Base-by-base conservation (phyloP, 2,113 vertebrate genomes). In the Elgaria multicarinata region DNA sequence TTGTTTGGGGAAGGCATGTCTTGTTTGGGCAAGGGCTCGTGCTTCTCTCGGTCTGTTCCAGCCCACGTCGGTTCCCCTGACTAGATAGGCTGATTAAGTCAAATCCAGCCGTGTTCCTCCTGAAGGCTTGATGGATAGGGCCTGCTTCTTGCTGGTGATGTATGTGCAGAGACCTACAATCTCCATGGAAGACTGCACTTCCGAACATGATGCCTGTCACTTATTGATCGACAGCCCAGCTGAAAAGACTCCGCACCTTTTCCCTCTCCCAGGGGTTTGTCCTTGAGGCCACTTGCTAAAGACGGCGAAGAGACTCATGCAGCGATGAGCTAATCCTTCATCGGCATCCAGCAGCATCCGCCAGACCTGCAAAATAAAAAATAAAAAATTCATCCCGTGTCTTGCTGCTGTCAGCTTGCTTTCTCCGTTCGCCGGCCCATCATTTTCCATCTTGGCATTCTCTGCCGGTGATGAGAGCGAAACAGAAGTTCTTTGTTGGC, bases 171-270 rank as follows among this genome's bases (percentile, higher is more conserved):
- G 0, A 53, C 10, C n/a, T 36, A n/a, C 89, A 0, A 39, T 79
- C 55, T 85, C 62, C 89, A 85, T 74, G 69, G 58, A n/a, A 87
- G 28, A 72, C 79, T 91, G 83, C 72, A 26, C 85, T 85, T 81
- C 90, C 1, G 0, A 50, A 75, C 77, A 20, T 78, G 81, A 69
- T 62, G n/a, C 42, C 36, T 86, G 78, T 50, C 83, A 39, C 31
- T 75, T 53, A 82, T 76, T 91, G 64, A 31, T 77, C 16, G 0
- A 71, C 64, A 0, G 0, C 2, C 79, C 20, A 3, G 53, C 53
- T 36, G 50, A 33, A 67, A 24, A n/a, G 78, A 36, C 79, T 83
- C 39, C 13, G 20, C 53, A 58, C 36, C 36, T 82, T 74, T 53
- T 39, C 53, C 55, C 20, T n/a, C 71, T 83, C 55, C 79, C 53